A percentile compares a stretch with the other conserved stretches of the same genome.
phyloP scores from a whole-genome alignment of 2,113 vertebrate genomes.

The Cynopterus brachyotis region DNA sequence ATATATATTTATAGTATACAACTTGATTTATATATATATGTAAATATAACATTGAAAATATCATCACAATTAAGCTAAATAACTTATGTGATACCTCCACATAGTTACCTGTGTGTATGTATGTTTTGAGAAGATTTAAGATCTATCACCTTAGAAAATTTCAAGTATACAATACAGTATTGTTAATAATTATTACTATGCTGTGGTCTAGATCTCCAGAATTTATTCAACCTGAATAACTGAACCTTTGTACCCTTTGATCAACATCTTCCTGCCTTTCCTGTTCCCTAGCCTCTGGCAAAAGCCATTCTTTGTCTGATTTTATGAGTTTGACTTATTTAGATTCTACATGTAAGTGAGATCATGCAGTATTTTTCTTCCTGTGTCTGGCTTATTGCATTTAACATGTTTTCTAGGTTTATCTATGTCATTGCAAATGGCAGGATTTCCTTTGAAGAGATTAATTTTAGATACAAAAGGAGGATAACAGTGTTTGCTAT shows the following conservation, averaged over 20 bases:
- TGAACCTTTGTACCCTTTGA: background rate
- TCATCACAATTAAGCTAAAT: background rate
- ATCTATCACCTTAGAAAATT: background rate
- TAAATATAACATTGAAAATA: background rate
- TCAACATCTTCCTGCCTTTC: background rate
- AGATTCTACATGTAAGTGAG: background rate
- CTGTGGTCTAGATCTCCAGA: background rate
- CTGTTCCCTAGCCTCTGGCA: background rate
- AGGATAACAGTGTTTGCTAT: background rate
- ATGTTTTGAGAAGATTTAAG: background rate
- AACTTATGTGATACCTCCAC: background rate
- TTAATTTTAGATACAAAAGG: slow-evolving; percentile 13
- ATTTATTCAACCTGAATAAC: background rate
- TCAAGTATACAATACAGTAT: background rate
- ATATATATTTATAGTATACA: background rate
- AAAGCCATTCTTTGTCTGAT: background rate
- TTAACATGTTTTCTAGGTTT: background rate
- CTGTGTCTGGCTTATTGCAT: background rate
- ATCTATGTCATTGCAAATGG: background rate
- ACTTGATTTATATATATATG: background rate
- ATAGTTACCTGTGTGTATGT: background rate
- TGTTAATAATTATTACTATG: background rate
- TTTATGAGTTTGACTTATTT: background rate
- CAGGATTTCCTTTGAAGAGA: background rate
- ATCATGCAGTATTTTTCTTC: background rate